Percentiles rank a stretch among this genome's conserved stretches.
Conservation (phyloP, 2,888 invertebrate genomes). For the Chrysolina oricalcia region DNA sequence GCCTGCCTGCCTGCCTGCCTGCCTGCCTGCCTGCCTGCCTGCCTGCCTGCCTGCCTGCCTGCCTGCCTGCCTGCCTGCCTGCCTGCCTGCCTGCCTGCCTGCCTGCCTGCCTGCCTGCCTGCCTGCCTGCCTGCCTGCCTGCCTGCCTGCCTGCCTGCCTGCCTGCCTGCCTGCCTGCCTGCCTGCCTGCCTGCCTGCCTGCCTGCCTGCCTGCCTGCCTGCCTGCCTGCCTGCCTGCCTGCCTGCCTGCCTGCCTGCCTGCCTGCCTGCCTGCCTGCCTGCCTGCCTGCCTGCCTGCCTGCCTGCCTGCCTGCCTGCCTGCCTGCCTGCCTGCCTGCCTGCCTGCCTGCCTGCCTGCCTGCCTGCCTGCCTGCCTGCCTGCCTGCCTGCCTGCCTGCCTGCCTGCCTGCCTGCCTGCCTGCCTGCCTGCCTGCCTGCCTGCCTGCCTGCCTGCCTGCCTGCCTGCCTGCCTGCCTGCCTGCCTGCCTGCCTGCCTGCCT, state of each 20-base stretch:
- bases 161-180: neutral
- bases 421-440: slow-evolving; percentile 23
- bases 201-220: slow-evolving; percentile 31
- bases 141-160: neutral
- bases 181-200: slow-evolving; percentile 5
- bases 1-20: neutral
- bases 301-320: slow-evolving; percentile 33
- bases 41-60: neutral
- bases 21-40: neutral
- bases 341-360: slow-evolving; percentile 25
- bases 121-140: slow-evolving; percentile 34
- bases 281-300: slow-evolving; percentile 35
- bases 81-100: slow-evolving; percentile 29
- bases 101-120: slow-evolving; percentile 23
- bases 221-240: slow-evolving; percentile 32
- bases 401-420: slow-evolving; percentile 33
- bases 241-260: slow-evolving; percentile 22
- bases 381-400: slow-evolving; percentile 27
- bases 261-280: slow-evolving; percentile 15
- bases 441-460: slow-evolving; percentile 16
- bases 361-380: slow-evolving; percentile 21
- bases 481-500: neutral
- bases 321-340: slow-evolving; percentile 36
- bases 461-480: neutral
- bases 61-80: neutral